Evolutionary conservation across 2,888 invertebrate genomes (phyloP), one percentile per base, ranked within the genome.

Genomic region (Craniophora ligustri): DNA sequence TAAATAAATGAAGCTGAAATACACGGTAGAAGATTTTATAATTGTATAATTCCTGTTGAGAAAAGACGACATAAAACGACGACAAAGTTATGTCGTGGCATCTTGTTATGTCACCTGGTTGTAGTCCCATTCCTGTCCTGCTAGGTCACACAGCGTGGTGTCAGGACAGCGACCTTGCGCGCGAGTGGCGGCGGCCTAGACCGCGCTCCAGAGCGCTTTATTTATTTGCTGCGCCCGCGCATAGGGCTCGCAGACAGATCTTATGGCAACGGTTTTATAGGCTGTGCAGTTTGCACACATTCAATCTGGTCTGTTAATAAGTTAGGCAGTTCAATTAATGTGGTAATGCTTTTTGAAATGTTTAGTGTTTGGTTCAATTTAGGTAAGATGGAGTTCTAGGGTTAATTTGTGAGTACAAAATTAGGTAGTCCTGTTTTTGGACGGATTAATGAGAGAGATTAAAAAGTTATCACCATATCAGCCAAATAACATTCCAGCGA

Each of bases 101-200:
- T 30, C 11, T 11, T 3, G 0, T 14, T 8, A 1, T 32, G 1
- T 32, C 5, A 5, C 19, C 32, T 11, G 1, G n/a, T 13, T 19
- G n/a, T 36, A 32, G 16, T 67, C 62, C 67, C 10, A 18, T 6
- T 34, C 53, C 46, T 34, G 44, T 68, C 69, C 32, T 18, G 15
- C 44, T 21, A 41, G 15, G 38, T 16, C 42, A 11, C 28, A 19
- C 26, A 26, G 23, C 28, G 44, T 81, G 79, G 81, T 51, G 51
- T 31, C 41, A 51, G 35, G 39, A 56, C 49, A 54, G 69, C 79
- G 86, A 84, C 86, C 86, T 86, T 82, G 81, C 67, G 56, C 18
- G 56, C 55, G 72, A 73, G 67, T 61, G 71, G 67, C 75, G 35
- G 76, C 75, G 81, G 84, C 87, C 85, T 86, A 86, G 84, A 81